Evolutionary conservation across 2,113 vertebrate species (phyloP).

Genomic region (Atrichornis clamosus): DNA sequence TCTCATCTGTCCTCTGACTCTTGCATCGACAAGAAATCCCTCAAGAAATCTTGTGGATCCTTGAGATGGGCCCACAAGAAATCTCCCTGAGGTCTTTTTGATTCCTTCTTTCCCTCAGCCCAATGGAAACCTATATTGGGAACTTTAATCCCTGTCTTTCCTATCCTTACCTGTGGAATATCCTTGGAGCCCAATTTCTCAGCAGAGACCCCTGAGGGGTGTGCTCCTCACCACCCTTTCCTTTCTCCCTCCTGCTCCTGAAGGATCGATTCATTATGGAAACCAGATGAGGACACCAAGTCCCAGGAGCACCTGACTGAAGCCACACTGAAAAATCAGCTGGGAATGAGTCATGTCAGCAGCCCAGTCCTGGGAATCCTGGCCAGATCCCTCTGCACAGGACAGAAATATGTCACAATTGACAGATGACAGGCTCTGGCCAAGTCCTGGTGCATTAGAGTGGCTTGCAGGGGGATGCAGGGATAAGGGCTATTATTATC

Average conservation of each 20-base stretch:
- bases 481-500: conserved; percentile 14
- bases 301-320: conserved; percentile 45
- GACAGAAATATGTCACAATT: conserved; percentile 12
- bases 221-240: not conserved
- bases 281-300: not conserved
- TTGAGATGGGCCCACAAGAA: not conserved
- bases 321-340: not conserved
- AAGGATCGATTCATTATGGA: not conserved
- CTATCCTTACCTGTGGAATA: not conserved
- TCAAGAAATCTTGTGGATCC: not conserved
- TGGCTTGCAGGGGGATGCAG: not conserved
- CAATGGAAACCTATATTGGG: not conserved
- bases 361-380: not conserved
- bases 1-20: not conserved
- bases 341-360: conserved; percentile 29
- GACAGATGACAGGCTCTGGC: not conserved
- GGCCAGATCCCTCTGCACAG: not conserved
- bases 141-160: not conserved
- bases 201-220: not conserved
- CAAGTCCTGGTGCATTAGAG: not conserved
- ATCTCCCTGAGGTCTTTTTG: not conserved
- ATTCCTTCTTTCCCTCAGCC: not conserved
- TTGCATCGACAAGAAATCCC: not conserved
- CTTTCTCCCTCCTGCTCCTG: not conserved
- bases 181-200: not conserved